Evolutionary conservation across 37 sponge, comb jelly and placozoan species (phyloP), one percentile per base, ranked within the genome.

Genomic region (Dysidea cf. avara): DNA sequence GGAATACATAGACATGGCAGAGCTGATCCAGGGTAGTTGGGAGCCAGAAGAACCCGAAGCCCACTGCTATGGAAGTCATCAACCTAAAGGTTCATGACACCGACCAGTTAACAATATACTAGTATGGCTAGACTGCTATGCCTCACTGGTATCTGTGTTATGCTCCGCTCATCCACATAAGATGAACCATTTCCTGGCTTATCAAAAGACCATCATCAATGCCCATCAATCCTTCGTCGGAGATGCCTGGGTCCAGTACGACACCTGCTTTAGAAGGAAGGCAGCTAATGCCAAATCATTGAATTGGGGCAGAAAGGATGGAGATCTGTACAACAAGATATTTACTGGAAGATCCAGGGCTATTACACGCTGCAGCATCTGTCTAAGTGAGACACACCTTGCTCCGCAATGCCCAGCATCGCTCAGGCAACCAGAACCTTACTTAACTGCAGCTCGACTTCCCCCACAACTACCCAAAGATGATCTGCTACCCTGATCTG

Each of bases 321-420:
- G 58, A 1, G 58, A 58, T 43, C 40, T 71, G 20, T 71, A 71
- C 58, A 71, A 54, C 25, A 58, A 71, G 40, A 48, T 58, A 34
- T 71, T 71, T 43, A 71, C 72, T 25, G 72, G 72, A 24, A 38
- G 39, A 2, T 56, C 72, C 38, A 29, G 40, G 20, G 35, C 72
- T 26, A 56, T 71, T 26, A 25, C 72, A 14, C 38, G 72, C 2
- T 71, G 72, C 58, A 29, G 58, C 39, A 39, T 20, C 40, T 71
- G 72, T 40, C 39, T 71, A 1, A 56, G 56, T 39, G 72, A 71
- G 2, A 58, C 55, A 25, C 72, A 71, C 25, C 1, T 7, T 2
- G 56, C 37, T 5, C 18, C 56, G 3, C 18, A 32, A 3, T 71
- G 72, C 21, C 72, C 72, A n/a, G n/a, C n/a, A n/a, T n/a, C n/a